Percentiles rank a stretch among this genome's conserved stretches.
Evolutionary conservation across 64 coral and sea anemone species (phyloP).

Genomic region (Stichodactyla helianthus): DNA sequence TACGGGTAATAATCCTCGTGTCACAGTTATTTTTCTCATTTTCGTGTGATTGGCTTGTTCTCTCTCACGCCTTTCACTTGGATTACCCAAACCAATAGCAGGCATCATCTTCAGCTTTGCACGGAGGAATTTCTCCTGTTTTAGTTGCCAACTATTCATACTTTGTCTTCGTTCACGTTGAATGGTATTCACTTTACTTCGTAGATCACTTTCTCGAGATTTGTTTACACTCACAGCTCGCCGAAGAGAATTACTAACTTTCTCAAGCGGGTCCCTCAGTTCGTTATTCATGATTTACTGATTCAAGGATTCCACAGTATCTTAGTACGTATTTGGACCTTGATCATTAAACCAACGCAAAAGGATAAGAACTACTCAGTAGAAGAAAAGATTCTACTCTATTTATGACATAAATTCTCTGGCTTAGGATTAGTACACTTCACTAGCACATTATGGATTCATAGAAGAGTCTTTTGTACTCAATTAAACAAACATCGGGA

Average conservation of each 20-base stretch:
- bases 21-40: background rate
- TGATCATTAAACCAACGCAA: background rate
- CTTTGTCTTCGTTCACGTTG: conserved; percentile 69
- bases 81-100: conserved; percentile 8
- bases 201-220: conserved; percentile 75
- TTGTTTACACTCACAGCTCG: conserved; percentile 84
- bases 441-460: conserved; percentile 10
- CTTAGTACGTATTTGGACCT: background rate
- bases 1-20: background rate
- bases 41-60: background rate
- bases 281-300: conserved; percentile 69
- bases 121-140: conserved; percentile 78
- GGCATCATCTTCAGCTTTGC: conserved; percentile 69
- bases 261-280: conserved; percentile 72
- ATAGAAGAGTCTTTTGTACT: background rate
- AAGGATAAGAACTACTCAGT: background rate
- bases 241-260: conserved; percentile 78
- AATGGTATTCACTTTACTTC: conserved; percentile 70
- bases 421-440: background rate
- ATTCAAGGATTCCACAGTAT: background rate
- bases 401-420: background rate
- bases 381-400: background rate
- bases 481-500: conserved; percentile 6
- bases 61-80: conserved; percentile 16
- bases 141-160: conserved; percentile 75